Evolutionary conservation across 64 coral and sea anemone genomes (phyloP).

Genomic region (Astreopora myriophthalma): DNA sequence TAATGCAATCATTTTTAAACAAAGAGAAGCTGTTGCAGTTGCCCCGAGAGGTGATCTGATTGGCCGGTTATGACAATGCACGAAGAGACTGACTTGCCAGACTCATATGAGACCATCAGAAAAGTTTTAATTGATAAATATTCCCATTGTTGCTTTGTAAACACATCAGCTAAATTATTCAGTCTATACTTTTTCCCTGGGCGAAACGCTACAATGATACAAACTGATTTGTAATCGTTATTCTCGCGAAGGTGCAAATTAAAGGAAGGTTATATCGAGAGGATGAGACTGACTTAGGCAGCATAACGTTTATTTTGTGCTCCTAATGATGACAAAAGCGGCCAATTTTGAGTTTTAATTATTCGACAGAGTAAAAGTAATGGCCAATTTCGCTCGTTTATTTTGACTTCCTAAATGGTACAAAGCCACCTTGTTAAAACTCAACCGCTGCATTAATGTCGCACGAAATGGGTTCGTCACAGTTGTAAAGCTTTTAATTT

Average conservation of each 20-base stretch:
- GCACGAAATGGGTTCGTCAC: background rate
- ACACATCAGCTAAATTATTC: conserved; percentile 44
- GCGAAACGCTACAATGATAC: background rate
- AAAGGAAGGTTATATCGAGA: background rate
- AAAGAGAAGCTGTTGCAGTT: conserved; percentile 20
- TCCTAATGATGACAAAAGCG: background rate
- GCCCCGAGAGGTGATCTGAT: background rate
- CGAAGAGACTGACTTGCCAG: conserved; percentile 23
- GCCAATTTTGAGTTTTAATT: background rate
- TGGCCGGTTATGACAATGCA: conserved; percentile 11
- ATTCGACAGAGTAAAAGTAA: background rate
- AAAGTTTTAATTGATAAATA: conserved; percentile 58
- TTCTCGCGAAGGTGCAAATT: background rate
- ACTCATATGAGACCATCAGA: conserved; percentile 22
- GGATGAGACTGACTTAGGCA: background rate
- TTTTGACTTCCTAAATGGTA: background rate
- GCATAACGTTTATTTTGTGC: background rate
- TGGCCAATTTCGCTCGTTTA: background rate
- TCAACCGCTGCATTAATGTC: background rate
- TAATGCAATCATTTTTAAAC: conserved; percentile 18
- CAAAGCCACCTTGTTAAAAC: conserved; percentile 25
- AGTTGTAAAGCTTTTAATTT: background rate
- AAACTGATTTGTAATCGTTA: background rate
- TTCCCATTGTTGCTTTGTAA: conserved; percentile 46
- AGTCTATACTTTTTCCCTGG: background rate